Conservation (phyloP, 1,140 invertebrate genomes). For the Hormaphis cornu region DNA sequence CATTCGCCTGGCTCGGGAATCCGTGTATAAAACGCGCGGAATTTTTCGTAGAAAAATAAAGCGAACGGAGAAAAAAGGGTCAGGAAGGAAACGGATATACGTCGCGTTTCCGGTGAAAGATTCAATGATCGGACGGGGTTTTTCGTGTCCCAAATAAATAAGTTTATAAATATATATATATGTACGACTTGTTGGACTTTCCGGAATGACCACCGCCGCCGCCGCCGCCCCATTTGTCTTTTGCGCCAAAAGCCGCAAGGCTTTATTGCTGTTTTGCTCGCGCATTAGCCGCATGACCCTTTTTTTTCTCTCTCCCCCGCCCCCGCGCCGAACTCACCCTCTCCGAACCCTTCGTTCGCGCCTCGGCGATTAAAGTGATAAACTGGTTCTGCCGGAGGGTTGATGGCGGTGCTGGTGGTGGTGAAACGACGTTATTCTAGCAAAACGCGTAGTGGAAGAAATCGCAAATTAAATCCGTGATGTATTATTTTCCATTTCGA, state of each 20-base stretch:
- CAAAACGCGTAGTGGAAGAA: background rate
- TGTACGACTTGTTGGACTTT: slow-evolving; percentile 22
- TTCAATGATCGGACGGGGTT: slow-evolving; percentile 12
- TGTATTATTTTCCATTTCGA: slow-evolving; percentile 10
- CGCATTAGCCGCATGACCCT: background rate
- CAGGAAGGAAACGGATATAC: slow-evolving; percentile 18
- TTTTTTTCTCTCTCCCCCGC: background rate
- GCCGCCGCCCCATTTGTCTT: slow-evolving; percentile 17
- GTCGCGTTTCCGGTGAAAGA: slow-evolving; percentile 15
- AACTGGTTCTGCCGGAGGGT: slow-evolving; percentile 14
- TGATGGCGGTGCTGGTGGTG: background rate
- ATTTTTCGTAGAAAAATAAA: too few species aligned
- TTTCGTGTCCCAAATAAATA: too few species aligned
- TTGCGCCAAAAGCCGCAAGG: slow-evolving; percentile 16
- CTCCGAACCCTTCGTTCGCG: background rate
- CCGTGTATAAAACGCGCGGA: too few species aligned
- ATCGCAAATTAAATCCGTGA: background rate
- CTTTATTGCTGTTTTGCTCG: slow-evolving; percentile 13
- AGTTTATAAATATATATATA: background rate
- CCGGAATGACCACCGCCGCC: slow-evolving; percentile 21
- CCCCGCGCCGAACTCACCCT: too few species aligned
- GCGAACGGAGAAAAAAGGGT: background rate
- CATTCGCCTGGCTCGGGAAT: too few species aligned
- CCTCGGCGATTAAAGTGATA: slow-evolving; percentile 13
- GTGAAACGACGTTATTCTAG: background rate